Base-by-base conservation (phyloP, 2,113 vertebrate species). In the Urocynchramus pylzowi region DNA sequence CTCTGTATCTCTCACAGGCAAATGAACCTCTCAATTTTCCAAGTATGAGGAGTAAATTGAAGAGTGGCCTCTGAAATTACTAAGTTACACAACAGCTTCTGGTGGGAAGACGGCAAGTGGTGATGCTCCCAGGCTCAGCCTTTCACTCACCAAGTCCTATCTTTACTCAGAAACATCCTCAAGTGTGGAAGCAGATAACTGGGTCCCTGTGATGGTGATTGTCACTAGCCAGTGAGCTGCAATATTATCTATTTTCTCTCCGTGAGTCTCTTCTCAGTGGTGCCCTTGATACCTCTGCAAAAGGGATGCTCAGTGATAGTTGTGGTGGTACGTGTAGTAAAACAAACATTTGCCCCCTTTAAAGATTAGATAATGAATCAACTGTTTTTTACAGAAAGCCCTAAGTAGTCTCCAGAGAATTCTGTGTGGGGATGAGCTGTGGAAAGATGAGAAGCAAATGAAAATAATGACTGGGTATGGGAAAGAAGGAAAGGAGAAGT, bases 221-320 rank as follows among this genome's bases (percentile, higher is more conserved):
- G 33, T 76, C 57, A 50, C 28, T 37, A 35, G 33, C 6, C 54
- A 64, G 26, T 39, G 17, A 95, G 14, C 11, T 37, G 45, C 10
- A 59, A 42, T 33, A 41, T 53, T n/a, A 26, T 41, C 83, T 45
- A 16, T 71, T 93, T 83, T 80, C 24, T 57, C 2, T 73, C 35
- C 59, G 20, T 54, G 26, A 54, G 11, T 39, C 9, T 81, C 16
- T 44, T 80, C 45, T 89, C 0, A 0, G 3, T 41, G 20, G 13
- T 49, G 15, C 22, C 44, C 0, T 0, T 64, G 71, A 12, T 21
- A 47, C 0, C 0, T 3, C 53, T 86, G 12, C 42, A 59, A 70
- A 53, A 39, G 11, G 17, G 41, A 26, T 73, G 59, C 11, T 57
- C 4, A 39, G 9, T 54, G 54, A 31, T 7, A 53, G 4, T 3